Percentiles rank a stretch among this genome's conserved stretches.
Evolutionary conservation across 1,140 invertebrate genomes (phyloP).

Genomic region (Magallana ariakensis): DNA sequence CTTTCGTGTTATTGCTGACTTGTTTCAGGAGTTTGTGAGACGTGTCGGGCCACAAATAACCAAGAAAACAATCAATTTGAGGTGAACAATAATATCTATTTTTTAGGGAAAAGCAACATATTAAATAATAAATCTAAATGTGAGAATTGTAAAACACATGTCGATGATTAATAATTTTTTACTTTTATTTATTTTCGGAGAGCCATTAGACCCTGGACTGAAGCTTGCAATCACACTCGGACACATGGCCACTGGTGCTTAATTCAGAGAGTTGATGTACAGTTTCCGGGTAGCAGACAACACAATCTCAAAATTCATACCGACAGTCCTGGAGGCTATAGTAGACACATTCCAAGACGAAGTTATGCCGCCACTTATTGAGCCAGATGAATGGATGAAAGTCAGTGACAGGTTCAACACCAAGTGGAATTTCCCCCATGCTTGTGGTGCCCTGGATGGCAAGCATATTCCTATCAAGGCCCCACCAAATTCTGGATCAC

Average conservation of each 20-base stretch:
- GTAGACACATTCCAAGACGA: constrained; percentile 30
- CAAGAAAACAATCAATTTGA: neutral
- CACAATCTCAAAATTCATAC: constrained; percentile 40
- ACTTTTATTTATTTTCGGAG: no score
- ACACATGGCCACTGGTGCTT: constrained; percentile 52
- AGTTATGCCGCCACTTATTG: constrained; percentile 54
- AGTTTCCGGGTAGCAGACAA: constrained; percentile 37
- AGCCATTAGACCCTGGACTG: neutral
- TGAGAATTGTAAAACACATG: no score
- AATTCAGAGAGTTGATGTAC: constrained; percentile 50
- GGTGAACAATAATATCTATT: neutral
- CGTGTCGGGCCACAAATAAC: constrained; percentile 49
- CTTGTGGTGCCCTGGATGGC: constrained; percentile 54
- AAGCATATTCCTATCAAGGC: constrained; percentile 51
- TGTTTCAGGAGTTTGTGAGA: constrained; percentile 54
- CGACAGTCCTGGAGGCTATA: constrained; percentile 47
- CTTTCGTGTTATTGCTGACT: constrained; percentile 47
- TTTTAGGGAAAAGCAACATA: no score
- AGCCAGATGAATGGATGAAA: constrained; percentile 19
- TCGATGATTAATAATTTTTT: no score
- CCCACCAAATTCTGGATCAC: constrained; percentile 51
- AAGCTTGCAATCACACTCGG: constrained; percentile 49
- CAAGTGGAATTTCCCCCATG: constrained; percentile 50
- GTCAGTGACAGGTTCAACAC: constrained; percentile 43
- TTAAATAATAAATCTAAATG: no score